These are phyloP conservation scores for Xyrichtys novacula DNA, from an alignment of 2,797 vertebrate species.

Conservation along the genomic window DNA sequence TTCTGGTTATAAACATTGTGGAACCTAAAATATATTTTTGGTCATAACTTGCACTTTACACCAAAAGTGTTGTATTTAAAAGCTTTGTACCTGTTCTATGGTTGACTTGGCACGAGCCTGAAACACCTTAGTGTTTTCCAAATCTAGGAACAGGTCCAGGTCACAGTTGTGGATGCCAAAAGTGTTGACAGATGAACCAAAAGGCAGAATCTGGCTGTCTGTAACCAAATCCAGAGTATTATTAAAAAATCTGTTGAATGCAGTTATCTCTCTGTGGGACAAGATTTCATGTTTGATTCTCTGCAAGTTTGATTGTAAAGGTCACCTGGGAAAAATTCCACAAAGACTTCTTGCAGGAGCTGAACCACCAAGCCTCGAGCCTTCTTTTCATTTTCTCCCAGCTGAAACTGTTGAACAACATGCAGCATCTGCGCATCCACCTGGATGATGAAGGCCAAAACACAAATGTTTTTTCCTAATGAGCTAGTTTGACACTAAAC, in stretches of 20 bases:
- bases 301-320: neutral
- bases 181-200: slow-evolving; percentile 93
- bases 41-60: neutral
- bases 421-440: slow-evolving; percentile 89
- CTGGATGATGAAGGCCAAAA: slow-evolving; percentile 58
- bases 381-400: slow-evolving; percentile 88
- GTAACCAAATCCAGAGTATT: neutral
- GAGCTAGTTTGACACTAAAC: no score
- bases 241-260: neutral
- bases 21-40: neutral
- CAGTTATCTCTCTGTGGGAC: neutral
- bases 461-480: no score
- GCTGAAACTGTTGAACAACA: slow-evolving; percentile 86
- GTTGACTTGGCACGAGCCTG: slow-evolving; percentile 78
- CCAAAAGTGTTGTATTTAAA: neutral
- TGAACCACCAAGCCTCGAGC: slow-evolving; percentile 86
- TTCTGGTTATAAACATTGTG: neutral
- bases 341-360: slow-evolving; percentile 92
- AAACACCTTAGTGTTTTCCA: slow-evolving; percentile 88
- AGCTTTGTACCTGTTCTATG: slow-evolving; percentile 73
- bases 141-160: slow-evolving; percentile 92
- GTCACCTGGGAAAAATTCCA: slow-evolving; percentile 93
- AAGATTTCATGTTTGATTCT: neutral
- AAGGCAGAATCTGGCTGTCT: slow-evolving; percentile 90
- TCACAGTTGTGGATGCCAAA: slow-evolving; percentile 93